Conservation (phyloP, 2,113 vertebrate genomes). For the Menura novaehollandiae region DNA sequence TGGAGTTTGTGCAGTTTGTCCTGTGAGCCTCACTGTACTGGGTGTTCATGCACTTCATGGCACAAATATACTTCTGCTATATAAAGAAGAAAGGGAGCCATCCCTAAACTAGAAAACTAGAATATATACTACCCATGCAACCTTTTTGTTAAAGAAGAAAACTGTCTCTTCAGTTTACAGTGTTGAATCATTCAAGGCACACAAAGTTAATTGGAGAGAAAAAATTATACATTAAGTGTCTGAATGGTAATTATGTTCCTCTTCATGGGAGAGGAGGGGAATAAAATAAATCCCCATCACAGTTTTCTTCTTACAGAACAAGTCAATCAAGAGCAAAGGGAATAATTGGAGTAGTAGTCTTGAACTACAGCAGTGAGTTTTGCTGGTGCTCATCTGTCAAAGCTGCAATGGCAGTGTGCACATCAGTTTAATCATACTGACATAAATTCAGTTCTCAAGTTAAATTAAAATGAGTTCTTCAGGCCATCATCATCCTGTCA, state of each 20-base stretch:
- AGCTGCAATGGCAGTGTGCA: neutral
- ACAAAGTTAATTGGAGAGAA: neutral
- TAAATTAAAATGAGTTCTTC: neutral
- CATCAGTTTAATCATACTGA: neutral
- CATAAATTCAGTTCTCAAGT: neutral
- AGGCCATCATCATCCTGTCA: neutral
- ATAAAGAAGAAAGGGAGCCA: neutral
- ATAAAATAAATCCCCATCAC: neutral
- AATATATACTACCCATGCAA: neutral
- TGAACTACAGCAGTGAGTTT: neutral
- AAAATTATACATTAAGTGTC: neutral
- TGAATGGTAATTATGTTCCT: neutral
- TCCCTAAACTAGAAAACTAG: neutral
- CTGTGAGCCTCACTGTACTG: neutral
- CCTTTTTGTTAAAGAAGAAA: neutral
- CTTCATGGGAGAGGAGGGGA: neutral
- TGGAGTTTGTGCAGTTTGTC: neutral
- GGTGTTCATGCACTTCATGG: neutral
- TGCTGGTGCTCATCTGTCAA: neutral
- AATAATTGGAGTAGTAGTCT: neutral
- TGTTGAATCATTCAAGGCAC: neutral
- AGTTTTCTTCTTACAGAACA: neutral
- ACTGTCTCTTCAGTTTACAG: neutral
- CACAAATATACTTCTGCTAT: neutral
- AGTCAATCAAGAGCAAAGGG: neutral